Evolutionary conservation across 2,797 vertebrate genomes (phyloP).

Genomic region (Halcyon smyrnensis): DNA sequence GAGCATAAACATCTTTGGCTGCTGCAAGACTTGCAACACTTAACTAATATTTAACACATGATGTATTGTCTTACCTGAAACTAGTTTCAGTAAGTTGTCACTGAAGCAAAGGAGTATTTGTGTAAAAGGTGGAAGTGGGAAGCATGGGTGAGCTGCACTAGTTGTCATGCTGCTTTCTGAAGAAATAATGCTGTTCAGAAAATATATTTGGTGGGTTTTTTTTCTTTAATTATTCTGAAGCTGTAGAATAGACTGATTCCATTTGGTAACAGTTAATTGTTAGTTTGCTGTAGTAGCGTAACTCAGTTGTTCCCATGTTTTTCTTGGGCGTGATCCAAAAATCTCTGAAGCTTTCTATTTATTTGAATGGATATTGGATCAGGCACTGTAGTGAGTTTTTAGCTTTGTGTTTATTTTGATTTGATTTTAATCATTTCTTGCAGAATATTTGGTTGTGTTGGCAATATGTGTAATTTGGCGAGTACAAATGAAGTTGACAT

Average conservation of each 20-base stretch:
- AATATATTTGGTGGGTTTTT: background rate
- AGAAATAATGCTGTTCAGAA: background rate
- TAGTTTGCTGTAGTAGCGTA: background rate
- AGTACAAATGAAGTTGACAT: background rate
- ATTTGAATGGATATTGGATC: background rate
- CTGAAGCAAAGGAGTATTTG: background rate
- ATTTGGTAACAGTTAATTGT: background rate
- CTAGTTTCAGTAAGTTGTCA: background rate
- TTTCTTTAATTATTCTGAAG: background rate
- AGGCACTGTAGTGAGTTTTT: background rate
- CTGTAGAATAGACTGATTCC: background rate
- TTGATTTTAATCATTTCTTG: constrained; percentile 46
- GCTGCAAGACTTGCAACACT: background rate
- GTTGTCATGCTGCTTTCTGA: background rate
- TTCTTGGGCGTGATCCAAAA: constrained; percentile 17
- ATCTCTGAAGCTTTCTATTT: background rate
- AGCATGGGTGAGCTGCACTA: background rate
- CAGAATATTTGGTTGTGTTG: background rate
- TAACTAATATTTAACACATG: background rate
- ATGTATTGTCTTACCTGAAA: background rate
- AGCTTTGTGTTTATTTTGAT: constrained; percentile 6
- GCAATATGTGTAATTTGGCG: background rate
- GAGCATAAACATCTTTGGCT: background rate
- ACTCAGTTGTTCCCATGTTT: background rate
- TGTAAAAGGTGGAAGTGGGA: background rate